Percentiles rank a stretch among this genome's conserved stretches.
Evolutionary conservation across 2,113 vertebrate species (phyloP).

Genomic region (Corythaeola cristata): DNA sequence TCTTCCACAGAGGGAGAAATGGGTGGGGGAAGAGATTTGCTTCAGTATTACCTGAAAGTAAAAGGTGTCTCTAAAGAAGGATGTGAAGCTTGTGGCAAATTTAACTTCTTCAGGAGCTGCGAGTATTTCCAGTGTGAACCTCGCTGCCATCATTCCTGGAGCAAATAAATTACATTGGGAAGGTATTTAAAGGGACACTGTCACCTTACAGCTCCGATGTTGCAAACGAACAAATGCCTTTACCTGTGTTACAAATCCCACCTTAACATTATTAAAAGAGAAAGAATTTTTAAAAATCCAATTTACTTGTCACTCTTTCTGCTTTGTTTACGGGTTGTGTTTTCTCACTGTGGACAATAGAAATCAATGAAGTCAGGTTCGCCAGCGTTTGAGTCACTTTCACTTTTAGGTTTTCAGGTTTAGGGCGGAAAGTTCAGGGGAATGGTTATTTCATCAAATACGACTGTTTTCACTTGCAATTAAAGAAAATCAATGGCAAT

Average conservation of each 20-base stretch:
- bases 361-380: slow-evolving; percentile 62
- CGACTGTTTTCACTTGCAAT: slow-evolving; percentile 40
- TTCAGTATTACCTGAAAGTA: neutral
- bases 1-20: neutral
- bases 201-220: neutral
- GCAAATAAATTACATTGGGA: neutral
- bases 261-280: slow-evolving; percentile 49
- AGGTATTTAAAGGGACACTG: slow-evolving; percentile 29
- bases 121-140: neutral
- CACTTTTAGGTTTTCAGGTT: slow-evolving; percentile 36
- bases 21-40: neutral
- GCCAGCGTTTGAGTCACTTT: slow-evolving; percentile 35
- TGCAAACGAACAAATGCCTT: slow-evolving; percentile 25
- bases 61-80: neutral
- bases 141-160: fast-evolving
- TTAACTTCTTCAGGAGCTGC: neutral
- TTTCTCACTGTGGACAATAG: slow-evolving; percentile 2
- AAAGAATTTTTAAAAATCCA: slow-evolving; percentile 67
- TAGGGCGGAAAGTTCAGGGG: slow-evolving; percentile 22
- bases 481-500: slow-evolving; percentile 60
- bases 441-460: slow-evolving; percentile 60
- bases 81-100: neutral
- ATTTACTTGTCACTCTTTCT: slow-evolving; percentile 62
- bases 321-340: slow-evolving; percentile 42
- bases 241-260: neutral